These are phyloP conservation scores for Pentalonia nigronervosa DNA, from an alignment of 1,140 invertebrate genomes.

Conservation along the genomic window DNA sequence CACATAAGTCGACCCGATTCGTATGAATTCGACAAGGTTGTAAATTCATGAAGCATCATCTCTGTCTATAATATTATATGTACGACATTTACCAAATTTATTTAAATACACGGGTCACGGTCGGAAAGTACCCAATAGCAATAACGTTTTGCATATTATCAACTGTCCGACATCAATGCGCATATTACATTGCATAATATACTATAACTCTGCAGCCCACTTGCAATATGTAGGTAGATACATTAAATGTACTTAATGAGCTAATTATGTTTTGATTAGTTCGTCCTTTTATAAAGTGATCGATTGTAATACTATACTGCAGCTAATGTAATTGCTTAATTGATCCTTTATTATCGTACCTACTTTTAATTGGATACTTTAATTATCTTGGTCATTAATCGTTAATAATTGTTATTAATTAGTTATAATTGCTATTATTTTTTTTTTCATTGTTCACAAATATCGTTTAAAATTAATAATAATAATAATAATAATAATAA, in stretches of 20 bases:
- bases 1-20: too few species aligned
- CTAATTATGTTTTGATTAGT: neutral
- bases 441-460: neutral
- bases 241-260: neutral
- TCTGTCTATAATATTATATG: too few species aligned
- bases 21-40: too few species aligned
- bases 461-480: too few species aligned
- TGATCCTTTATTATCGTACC: neutral
- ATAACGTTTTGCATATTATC: neutral
- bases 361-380: neutral
- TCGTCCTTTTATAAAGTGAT: constrained; percentile 3
- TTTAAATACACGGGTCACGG: neutral
- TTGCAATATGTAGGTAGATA: neutral
- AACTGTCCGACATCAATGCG: neutral
- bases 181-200: neutral
- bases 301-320: neutral
- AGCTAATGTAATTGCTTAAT: neutral
- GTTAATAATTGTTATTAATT: neutral
- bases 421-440: neutral
- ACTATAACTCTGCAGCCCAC: neutral
- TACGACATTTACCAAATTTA: neutral
- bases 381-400: neutral
- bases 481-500: too few species aligned
- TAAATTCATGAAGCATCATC: too few species aligned
- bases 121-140: neutral